Evolutionary conservation across 2,113 vertebrate genomes (phyloP), one percentile per base, ranked within the genome.

Genomic region (Xiphophorus maculatus): DNA sequence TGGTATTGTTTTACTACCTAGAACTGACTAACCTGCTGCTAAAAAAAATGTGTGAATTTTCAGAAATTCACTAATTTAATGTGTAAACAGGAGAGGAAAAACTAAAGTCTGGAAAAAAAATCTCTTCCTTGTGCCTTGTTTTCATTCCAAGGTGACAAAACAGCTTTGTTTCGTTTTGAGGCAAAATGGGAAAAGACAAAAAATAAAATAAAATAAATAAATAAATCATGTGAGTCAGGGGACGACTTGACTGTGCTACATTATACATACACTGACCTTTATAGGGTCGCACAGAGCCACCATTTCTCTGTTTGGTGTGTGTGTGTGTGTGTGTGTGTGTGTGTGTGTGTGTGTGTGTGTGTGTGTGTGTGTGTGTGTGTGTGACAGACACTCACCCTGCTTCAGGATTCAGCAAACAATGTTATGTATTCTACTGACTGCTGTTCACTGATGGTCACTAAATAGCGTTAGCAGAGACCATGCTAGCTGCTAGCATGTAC

Each of bases 261-360:
- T 89, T 89, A 90, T 79, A 90, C 88, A 90, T 89, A 40, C 14
- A 10, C 71, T 87, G 87, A 91, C 89, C 88, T 91, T 91, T 89
- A 79, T 67, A 33, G 65, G 42, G 64, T 58, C 68, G 67, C 76
- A 48, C 32, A 71, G 67, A 75, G 73, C 58, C 83, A 63, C 44
- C 35, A 29, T 71, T 7, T 8, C 19, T 42, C 63, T 19, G 29
- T 15, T 62, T 9, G 29, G 9, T 9, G 71, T 67, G 72, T 66
- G 79, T 72, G 63, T 63, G 32, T 33, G 35, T 9, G 71, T 70
- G 71, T 65, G 79, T 72, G 63, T 64, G 63, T 40, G 66, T 63
- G 80, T 61, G 37, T 13, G n/a, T 33, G 69, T 13, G 32, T 28
- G 61, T 29, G 65, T 1, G 35, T 33, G 32, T 7, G 32, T 33